These are phyloP conservation scores for Melipona quadrifasciata DNA, from an alignment of 1,140 invertebrate species.

Conservation along the genomic window DNA sequence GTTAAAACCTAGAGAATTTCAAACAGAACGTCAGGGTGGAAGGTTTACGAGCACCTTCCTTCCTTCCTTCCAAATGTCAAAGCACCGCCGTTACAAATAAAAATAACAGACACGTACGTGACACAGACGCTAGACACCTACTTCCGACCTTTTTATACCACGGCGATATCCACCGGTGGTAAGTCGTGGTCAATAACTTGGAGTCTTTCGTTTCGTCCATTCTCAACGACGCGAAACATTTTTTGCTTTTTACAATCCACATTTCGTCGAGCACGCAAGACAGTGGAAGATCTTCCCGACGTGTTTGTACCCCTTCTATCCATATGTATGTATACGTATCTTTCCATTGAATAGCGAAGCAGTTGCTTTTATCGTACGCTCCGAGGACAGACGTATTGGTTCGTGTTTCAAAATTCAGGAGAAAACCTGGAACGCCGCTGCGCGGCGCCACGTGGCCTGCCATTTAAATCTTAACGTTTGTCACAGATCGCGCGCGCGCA, in stretches of 20 bases:
- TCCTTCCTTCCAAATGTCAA: constrained; percentile 39
- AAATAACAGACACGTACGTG: constrained; percentile 9
- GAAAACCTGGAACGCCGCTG: constrained; percentile 16
- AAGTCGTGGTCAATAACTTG: background rate
- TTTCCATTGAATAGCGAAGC: constrained; percentile 16
- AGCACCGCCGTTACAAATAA: constrained; percentile 25
- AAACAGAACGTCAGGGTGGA: constrained; percentile 31
- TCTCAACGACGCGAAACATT: background rate
- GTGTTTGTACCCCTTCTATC: constrained; percentile 21
- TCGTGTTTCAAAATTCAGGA: constrained; percentile 56
- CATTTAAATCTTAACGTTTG: constrained; percentile 63
- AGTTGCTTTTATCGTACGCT: background rate
- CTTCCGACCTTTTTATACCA: constrained; percentile 20
- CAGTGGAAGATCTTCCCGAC: background rate
- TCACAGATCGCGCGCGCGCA: constrained; percentile 45
- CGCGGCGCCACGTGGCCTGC: constrained; percentile 57
- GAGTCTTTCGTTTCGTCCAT: constrained; percentile 2
- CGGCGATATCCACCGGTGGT: background rate
- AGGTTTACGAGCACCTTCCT: constrained; percentile 44
- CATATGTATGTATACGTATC: no score
- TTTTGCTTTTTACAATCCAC: background rate
- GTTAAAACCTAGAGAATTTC: constrained; percentile 36
- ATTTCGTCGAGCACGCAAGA: background rate
- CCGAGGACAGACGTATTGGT: constrained; percentile 11
- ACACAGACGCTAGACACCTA: background rate